phyloP scores from a whole-genome alignment of 2,113 vertebrate species.

The Microcebus griseorufus region DNA sequence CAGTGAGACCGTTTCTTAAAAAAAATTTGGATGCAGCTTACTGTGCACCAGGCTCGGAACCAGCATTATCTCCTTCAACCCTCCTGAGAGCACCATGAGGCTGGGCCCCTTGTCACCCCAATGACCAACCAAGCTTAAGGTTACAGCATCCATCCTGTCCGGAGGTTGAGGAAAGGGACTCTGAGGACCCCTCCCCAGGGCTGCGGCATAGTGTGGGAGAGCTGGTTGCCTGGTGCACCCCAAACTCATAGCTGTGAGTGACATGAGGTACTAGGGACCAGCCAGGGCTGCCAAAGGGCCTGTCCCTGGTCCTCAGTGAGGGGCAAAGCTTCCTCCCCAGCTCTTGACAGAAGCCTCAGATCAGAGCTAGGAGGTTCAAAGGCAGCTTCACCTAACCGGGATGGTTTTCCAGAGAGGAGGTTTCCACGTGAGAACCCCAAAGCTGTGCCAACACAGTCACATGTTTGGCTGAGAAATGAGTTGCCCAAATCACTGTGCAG shows the following conservation, averaged over 20 bases:
- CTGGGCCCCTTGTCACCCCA: not conserved
- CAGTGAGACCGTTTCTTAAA: not conserved
- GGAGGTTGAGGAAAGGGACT: not conserved
- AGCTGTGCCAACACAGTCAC: not conserved
- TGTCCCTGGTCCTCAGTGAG: not conserved
- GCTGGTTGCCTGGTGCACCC: not conserved
- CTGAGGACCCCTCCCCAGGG: not conserved
- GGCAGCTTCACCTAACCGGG: not conserved
- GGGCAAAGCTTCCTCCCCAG: not conserved
- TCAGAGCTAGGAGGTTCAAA: not conserved
- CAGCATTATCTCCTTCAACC: not conserved
- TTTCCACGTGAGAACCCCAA: not conserved
- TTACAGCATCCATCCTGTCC: not conserved
- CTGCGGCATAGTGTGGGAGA: fast-evolving
- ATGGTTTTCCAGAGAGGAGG: not conserved
- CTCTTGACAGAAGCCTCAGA: not conserved
- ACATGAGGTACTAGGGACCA: not conserved
- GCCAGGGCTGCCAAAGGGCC: not conserved
- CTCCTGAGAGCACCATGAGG: not conserved
- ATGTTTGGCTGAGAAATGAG: not conserved
- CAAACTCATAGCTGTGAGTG: not conserved
- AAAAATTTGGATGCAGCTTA: fast-evolving
- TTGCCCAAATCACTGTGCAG: not conserved
- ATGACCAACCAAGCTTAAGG: not conserved
- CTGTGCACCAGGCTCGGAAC: not conserved